These are phyloP conservation scores for Drosophila neoperkinsi DNA, from an alignment of 2,888 invertebrate genomes.

Conservation along the genomic window DNA sequence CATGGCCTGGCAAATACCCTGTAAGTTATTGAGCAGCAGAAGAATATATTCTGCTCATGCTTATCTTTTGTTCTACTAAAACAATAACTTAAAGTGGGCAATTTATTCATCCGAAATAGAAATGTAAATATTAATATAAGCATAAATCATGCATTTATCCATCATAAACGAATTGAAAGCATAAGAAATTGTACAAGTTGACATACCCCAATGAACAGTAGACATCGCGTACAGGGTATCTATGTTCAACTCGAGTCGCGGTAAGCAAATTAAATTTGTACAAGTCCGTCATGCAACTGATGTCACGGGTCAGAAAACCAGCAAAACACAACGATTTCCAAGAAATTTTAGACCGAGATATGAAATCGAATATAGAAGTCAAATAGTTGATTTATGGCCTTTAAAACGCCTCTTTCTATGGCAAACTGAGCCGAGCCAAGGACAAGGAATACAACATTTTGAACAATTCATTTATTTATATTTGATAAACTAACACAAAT, in stretches of 20 bases:
- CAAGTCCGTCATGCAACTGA: slow-evolving; percentile 53
- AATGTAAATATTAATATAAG: neutral
- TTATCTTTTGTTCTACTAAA: neutral
- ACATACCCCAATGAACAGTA: neutral
- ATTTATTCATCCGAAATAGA: neutral
- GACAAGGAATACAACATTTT: neutral
- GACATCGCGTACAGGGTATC: slow-evolving; percentile 6
- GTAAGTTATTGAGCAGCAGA: neutral
- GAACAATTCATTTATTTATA: neutral
- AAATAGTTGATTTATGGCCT: slow-evolving; percentile 31
- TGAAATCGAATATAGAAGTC: slow-evolving; percentile 12
- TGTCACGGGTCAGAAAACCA: slow-evolving; percentile 29
- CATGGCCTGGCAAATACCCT: slow-evolving; percentile 29
- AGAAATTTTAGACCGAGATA: slow-evolving; percentile 27
- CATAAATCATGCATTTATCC: neutral
- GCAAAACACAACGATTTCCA: slow-evolving; percentile 21
- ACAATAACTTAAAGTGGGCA: neutral
- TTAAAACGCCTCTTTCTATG: slow-evolving; percentile 10
- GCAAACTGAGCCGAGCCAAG: neutral
- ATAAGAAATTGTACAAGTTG: neutral
- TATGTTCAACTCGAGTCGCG: slow-evolving; percentile 9
- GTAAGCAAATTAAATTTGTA: slow-evolving; percentile 55
- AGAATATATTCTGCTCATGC: neutral
- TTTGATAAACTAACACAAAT: neutral
- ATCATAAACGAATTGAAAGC: neutral